Conservation (phyloP, 1,140 invertebrate genomes). For the Myzus persicae region DNA sequence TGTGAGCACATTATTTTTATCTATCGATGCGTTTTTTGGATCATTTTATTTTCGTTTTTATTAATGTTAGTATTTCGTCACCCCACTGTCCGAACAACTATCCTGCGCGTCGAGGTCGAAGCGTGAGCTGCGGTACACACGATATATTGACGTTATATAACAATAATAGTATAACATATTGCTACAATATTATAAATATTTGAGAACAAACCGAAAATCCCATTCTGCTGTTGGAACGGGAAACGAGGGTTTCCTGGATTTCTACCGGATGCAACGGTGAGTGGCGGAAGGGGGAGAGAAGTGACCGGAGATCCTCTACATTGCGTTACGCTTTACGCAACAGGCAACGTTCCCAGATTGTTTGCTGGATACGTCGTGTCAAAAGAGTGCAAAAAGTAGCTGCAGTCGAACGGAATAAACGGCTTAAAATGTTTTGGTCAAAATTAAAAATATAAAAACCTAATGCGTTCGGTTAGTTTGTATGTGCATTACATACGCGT, state of each 20-base stretch:
- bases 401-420: constrained; percentile 21
- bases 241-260: constrained; percentile 42
- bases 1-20: not conserved
- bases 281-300: not conserved
- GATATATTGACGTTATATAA: not conserved
- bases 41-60: not conserved
- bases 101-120: not conserved
- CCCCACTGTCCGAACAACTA: not conserved
- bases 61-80: not conserved
- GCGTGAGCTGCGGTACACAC: not conserved
- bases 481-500: not conserved
- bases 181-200: not conserved
- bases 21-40: not conserved
- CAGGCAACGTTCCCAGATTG: not conserved
- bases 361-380: not conserved
- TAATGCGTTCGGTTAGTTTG: not conserved
- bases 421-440: not conserved
- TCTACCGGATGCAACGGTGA: not conserved
- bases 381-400: not conserved
- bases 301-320: not conserved
- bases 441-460: not conserved
- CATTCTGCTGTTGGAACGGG: constrained; percentile 9
- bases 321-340: constrained; percentile 1
- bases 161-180: not conserved
- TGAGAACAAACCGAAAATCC: not conserved